phyloP scores from a whole-genome alignment of 2,888 invertebrate species.

The Diplolepis rosae region DNA sequence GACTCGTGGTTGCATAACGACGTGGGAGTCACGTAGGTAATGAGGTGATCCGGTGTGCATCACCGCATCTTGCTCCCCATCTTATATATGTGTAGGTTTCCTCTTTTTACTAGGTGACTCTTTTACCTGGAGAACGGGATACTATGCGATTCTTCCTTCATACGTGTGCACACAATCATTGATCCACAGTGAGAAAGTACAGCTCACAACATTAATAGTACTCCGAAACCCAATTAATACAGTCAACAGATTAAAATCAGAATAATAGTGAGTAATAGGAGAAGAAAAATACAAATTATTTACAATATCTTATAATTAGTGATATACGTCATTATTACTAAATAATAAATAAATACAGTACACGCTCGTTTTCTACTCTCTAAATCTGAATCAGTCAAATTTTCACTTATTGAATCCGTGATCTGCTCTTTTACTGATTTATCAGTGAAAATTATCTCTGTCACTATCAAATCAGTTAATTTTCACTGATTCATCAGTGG shows the following conservation, averaged over 20 bases:
- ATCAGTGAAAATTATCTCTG: too few relatives aligned
- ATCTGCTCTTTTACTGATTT: too few relatives aligned
- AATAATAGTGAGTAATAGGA: too few relatives aligned
- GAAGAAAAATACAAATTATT: background rate
- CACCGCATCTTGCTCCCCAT: constrained; percentile 44
- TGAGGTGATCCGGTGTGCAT: constrained; percentile 56
- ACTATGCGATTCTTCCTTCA: background rate
- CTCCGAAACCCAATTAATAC: background rate
- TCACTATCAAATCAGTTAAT: too few relatives aligned
- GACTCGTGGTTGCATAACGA: constrained; percentile 46
- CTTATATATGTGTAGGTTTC: constrained; percentile 40
- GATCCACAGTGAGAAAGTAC: constrained; percentile 15
- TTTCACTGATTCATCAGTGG: too few relatives aligned
- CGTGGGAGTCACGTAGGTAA: constrained; percentile 56
- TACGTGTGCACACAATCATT: constrained; percentile 15
- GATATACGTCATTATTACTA: too few relatives aligned
- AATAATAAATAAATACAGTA: too few relatives aligned
- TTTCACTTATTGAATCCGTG: too few relatives aligned
- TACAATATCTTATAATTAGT: too few relatives aligned
- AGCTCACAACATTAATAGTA: constrained; percentile 18
- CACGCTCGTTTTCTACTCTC: too few relatives aligned
- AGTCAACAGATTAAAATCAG: too few relatives aligned
- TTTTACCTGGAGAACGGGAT: constrained; percentile 21
- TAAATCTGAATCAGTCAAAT: too few relatives aligned
- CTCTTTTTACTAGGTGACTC: constrained; percentile 41